phyloP scores from a whole-genome alignment of 2,797 vertebrate genomes.

The Aulostomus chinensis region DNA sequence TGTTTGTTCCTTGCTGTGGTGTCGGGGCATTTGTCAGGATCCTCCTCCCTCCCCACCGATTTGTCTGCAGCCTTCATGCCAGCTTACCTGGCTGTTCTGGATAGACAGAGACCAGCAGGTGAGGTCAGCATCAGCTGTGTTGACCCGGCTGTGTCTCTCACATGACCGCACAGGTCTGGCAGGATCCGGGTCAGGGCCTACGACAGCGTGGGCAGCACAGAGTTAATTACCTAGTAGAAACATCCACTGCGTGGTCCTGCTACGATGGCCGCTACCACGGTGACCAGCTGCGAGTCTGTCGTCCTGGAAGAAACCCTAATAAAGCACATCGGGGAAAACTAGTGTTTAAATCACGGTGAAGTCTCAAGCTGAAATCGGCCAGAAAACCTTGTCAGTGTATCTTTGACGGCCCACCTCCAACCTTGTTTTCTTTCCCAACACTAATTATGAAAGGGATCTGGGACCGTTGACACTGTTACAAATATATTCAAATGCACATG shows the following conservation, averaged over 20 bases:
- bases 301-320: neutral
- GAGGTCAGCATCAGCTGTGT: neutral
- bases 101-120: constrained; percentile 16
- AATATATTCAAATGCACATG: too few species aligned
- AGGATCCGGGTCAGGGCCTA: constrained; percentile 19
- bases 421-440: too few species aligned
- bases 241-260: constrained; percentile 18
- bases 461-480: too few species aligned
- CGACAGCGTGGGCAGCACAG: neutral
- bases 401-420: too few species aligned
- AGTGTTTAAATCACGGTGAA: constrained; percentile 2
- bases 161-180: neutral
- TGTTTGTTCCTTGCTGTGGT: neutral
- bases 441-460: too few species aligned
- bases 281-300: constrained; percentile 21
- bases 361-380: too few species aligned
- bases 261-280: constrained; percentile 13
- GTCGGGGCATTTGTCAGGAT: neutral
- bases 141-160: constrained; percentile 3
- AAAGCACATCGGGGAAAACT: constrained; percentile 7
- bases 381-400: too few species aligned
- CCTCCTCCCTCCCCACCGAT: neutral
- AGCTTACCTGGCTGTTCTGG: neutral
- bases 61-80: constrained; percentile 14
- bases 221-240: constrained; percentile 30